These are phyloP conservation scores for Aphidoletes aphidimyza DNA, from an alignment of 2,888 invertebrate genomes.

Conservation along the genomic window DNA sequence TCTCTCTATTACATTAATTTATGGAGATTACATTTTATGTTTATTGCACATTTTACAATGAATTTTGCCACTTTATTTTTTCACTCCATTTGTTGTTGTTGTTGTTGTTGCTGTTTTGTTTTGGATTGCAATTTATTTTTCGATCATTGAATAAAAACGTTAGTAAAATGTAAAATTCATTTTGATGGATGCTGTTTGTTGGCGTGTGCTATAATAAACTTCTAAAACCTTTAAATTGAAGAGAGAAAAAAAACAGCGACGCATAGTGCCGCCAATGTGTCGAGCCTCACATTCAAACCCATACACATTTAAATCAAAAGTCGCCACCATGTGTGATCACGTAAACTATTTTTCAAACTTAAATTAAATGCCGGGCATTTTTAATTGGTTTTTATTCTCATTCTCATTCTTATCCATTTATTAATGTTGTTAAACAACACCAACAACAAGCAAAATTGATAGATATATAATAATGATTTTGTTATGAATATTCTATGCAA, in stretches of 20 bases:
- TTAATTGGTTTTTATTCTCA: slow-evolving; percentile 42
- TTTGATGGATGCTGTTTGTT: slow-evolving; percentile 32
- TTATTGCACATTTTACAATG: background rate
- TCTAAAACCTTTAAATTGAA: background rate
- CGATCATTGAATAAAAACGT: background rate
- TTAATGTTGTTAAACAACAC: background rate
- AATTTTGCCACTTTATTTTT: background rate
- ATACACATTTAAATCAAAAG: no score
- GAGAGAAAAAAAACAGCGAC: no score
- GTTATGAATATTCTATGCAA: background rate
- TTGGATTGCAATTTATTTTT: background rate
- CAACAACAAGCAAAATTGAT: no score
- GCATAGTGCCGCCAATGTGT: background rate
- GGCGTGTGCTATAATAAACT: slow-evolving; percentile 19
- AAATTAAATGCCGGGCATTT: slow-evolving; percentile 45
- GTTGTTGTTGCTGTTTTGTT: background rate
- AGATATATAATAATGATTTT: background rate
- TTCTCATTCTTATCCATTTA: background rate
- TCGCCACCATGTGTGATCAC: background rate
- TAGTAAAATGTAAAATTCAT: slow-evolving; percentile 23
- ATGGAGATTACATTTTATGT: slow-evolving; percentile 43
- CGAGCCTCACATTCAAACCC: background rate
- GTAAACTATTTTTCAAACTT: slow-evolving; percentile 11
- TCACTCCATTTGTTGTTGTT: background rate
- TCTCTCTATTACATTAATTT: slow-evolving; percentile 27